These are phyloP conservation scores for Metopia argyrocephala DNA, from an alignment of 2,888 invertebrate genomes.

Conservation along the genomic window DNA sequence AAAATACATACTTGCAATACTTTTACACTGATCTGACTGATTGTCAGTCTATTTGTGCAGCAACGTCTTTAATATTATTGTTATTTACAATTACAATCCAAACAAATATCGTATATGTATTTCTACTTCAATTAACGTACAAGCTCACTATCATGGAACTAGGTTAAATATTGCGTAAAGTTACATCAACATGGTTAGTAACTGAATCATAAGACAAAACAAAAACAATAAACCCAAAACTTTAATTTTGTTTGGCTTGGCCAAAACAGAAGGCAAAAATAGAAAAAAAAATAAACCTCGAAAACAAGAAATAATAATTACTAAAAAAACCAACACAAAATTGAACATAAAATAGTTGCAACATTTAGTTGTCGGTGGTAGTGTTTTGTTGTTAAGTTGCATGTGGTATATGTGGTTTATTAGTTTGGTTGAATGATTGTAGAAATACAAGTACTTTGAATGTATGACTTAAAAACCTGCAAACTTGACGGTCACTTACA, in stretches of 20 bases:
- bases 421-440: slow-evolving; percentile 33
- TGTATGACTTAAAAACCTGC: slow-evolving; percentile 34
- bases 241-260: slow-evolving; percentile 16
- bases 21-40: slow-evolving; percentile 1
- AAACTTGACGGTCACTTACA: slow-evolving; percentile 56
- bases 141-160: slow-evolving; percentile 75
- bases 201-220: neutral
- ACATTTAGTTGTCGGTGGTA: slow-evolving; percentile 32
- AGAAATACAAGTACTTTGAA: slow-evolving; percentile 21
- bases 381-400: slow-evolving; percentile 13
- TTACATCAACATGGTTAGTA: neutral
- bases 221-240: neutral
- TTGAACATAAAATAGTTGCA: slow-evolving; percentile 41
- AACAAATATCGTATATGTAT: slow-evolving; percentile 38
- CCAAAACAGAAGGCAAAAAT: neutral
- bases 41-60: no score
- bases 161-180: slow-evolving; percentile 61
- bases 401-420: slow-evolving; percentile 1
- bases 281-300: slow-evolving; percentile 28
- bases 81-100: neutral
- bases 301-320: slow-evolving; percentile 4
- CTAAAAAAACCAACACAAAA: no score
- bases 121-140: slow-evolving; percentile 68
- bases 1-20: slow-evolving; percentile 1
- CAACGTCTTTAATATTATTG: no score